Percentiles rank a stretch among this genome's conserved stretches.
These are phyloP conservation scores for Antitype chi DNA, from an alignment of 2,888 invertebrate species.

Conservation along the genomic window DNA sequence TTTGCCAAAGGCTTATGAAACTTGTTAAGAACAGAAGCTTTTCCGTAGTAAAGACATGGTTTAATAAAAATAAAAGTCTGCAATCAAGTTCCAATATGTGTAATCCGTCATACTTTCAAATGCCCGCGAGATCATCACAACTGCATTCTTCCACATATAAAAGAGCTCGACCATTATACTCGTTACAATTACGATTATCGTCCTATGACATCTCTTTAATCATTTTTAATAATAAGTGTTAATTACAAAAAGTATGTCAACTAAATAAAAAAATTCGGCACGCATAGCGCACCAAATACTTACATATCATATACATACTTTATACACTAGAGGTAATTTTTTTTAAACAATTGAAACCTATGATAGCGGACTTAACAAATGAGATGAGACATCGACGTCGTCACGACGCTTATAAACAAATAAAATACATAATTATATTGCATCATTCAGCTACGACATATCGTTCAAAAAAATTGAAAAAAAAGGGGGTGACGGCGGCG, in stretches of 20 bases:
- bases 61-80: conserved; percentile 74
- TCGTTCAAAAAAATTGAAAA: conserved; percentile 56
- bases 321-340: conserved; percentile 88
- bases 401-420: conserved; percentile 58
- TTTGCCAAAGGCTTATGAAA: not conserved
- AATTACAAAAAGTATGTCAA: conserved; percentile 89
- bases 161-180: conserved; percentile 84
- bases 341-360: conserved; percentile 79
- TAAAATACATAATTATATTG: conserved; percentile 66
- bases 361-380: conserved; percentile 75
- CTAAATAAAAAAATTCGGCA: conserved; percentile 87
- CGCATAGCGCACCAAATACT: conserved; percentile 87
- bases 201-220: conserved; percentile 83
- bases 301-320: conserved; percentile 87
- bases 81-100: conserved; percentile 87
- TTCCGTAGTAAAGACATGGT: conserved; percentile 6
- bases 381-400: conserved; percentile 69
- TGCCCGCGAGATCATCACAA: conserved; percentile 88
- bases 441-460: conserved; percentile 60
- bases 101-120: conserved; percentile 84
- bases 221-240: conserved; percentile 82
- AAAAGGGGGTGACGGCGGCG: conserved; percentile 57
- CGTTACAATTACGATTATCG: conserved; percentile 84
- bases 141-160: conserved; percentile 89
- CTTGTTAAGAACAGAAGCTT: conserved; percentile 10